Base-by-base conservation (phyloP, 1,140 invertebrate genomes). In the Temnothorax longispinosus region DNA sequence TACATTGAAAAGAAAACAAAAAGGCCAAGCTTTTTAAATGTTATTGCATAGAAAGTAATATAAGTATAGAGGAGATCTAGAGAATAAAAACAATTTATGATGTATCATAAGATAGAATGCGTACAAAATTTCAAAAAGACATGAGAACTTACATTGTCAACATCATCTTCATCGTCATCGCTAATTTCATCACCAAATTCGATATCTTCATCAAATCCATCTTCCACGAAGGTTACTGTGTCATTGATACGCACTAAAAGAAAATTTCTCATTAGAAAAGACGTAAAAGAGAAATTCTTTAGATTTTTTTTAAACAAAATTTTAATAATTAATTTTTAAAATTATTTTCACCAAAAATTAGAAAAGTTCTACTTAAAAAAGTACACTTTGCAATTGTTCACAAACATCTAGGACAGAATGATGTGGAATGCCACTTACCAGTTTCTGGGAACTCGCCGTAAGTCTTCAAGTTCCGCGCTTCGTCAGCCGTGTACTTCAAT, bases 401-500 rank as follows among this genome's bases (percentile, higher is more conserved):
- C 7, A 64, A 38, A 64, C 1, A 0, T 50, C 4, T 15, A 50
- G 8, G 41, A 2, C 54, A 2, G 13, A 58, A 72, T 35, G 32
- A n/a, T 18, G 0, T 0, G 18, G 8, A 54, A 69, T 80, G 8
- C 56, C 60, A 78, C 87, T 93, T 94, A 96, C 96, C 96, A 93
- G 98, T 98, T 97, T 99, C 99, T 88, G 99, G 99, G 95, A 99
- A 98, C 96, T 99, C 99, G 93, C 99, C 99, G 94, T 99, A 99
- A 38, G 99, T 99, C 96, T 99, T 99, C 92, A 99, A 96, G 96
- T 99, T 99, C 93, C 99, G 97, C 60, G 99, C 99, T 96, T 99
- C 99, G 95, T 99, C 99, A 47, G 99, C 98, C 87, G 99, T 99
- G 94, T 99, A 99, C 96, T 99, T 99, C 69, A 99, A 96, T 93